Evolutionary conservation across 1,140 invertebrate species (phyloP).

Genomic region (Monomorium pharaonis): DNA sequence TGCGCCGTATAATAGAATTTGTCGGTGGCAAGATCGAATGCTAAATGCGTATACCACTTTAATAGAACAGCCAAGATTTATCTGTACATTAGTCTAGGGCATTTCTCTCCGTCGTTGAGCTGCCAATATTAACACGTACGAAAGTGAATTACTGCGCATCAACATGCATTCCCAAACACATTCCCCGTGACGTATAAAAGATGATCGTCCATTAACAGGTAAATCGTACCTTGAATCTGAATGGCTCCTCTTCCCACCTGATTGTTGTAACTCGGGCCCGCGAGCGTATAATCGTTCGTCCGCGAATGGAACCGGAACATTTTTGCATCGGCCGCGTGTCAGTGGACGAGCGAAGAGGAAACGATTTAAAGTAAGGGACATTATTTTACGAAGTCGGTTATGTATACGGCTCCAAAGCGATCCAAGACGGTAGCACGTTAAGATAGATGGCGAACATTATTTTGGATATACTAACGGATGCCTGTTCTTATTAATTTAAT

Average conservation of each 20-base stretch:
- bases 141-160: conserved; percentile 74
- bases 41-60: conserved; percentile 58
- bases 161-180: conserved; percentile 72
- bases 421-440: conserved; percentile 74
- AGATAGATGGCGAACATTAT: conserved; percentile 78
- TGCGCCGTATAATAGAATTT: conserved; percentile 56
- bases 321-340: conserved; percentile 50
- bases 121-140: conserved; percentile 75
- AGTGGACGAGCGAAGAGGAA: conserved; percentile 37
- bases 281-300: conserved; percentile 43
- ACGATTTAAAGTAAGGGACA: conserved; percentile 34
- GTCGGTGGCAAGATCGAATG: conserved; percentile 57
- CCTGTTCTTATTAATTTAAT: conserved; percentile 81
- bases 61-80: conserved; percentile 63
- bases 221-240: conserved; percentile 64
- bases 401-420: conserved; percentile 26
- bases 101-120: conserved; percentile 66
- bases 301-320: conserved; percentile 39
- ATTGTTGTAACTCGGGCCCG: conserved; percentile 36
- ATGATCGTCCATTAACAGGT: conserved; percentile 64
- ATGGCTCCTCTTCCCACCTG: conserved; percentile 19
- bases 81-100: conserved; percentile 66
- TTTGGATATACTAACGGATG: conserved; percentile 78
- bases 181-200: conserved; percentile 67
- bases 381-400: conserved; percentile 66